Evolutionary conservation across 2,888 invertebrate species (phyloP), one percentile per base, ranked within the genome.

Genomic region (Agrochola lota): DNA sequence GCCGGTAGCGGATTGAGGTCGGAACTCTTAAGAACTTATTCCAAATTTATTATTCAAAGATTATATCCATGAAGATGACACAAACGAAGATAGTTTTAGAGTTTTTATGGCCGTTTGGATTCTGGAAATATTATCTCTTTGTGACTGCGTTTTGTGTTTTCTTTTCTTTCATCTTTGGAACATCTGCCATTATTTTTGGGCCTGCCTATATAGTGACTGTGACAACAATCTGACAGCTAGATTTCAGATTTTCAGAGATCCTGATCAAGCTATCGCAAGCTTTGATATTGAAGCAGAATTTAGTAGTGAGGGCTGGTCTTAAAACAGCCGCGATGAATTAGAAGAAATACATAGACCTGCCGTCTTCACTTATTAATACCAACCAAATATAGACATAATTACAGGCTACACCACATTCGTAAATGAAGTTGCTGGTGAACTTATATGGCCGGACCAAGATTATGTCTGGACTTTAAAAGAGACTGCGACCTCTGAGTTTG

Each of bases 1-100:
- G 85, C 88, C 91, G 89, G 93, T 92, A 92, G 92, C 91, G 75
- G 81, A 82, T 78, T 81, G 78, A 83, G 88, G 80, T 77, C 81
- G 72, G 43, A 69, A 67, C 77, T 80, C 74, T 84, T 68, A 67
- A 86, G 84, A 86, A 83, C 67, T 77, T 84, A 70, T 75, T 74
- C 35, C 43, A 72, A 85, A 84, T 85, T 87, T 87, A 87, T 86
- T 81, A 76, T 86, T 77, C 62, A 66, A 85, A 81, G 84, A 84
- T 88, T 86, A 88, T 69, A 64, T 55, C 63, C 69, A 40, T 69
- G 78, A 77, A 85, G 71, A 80, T 78, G 87, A 80, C 79, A 84
- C 72, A 76, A 74, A 83, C 59, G 78, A 66, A 84, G 78, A 77
- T 78, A 71, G 75, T 81, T 79, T 81, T 63, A 52, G 63, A 81